Evolutionary conservation across 1,140 invertebrate genomes (phyloP), one percentile per base, ranked within the genome.

Genomic region (Arion vulgaris): DNA sequence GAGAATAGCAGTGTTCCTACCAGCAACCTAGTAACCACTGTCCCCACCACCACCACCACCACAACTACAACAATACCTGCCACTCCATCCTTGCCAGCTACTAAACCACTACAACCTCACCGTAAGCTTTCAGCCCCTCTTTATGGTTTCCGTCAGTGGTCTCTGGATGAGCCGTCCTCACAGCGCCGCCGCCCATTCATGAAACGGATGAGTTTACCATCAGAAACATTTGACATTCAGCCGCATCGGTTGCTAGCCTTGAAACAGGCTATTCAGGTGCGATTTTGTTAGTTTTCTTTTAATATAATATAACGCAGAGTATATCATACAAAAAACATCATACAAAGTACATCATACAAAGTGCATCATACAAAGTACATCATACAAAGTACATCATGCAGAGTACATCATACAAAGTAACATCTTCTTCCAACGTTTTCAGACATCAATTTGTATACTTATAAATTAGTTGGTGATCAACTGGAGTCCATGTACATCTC

Each of bases 141-240:
- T 32, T 82, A 85, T 45, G 68, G 83, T 15, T 75, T 75, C n/a
- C 84, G 86, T 15, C 87, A 88, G 83, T 88, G 87, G 88, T 84
- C 88, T 79, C 77, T 92, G 32, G 87, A 89, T 36, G 87, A 88
- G 68, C 85, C 71, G 32, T 68, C 82, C n/a, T 57, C 78, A n/a
- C 81, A 85, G 32, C 80, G 88, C 15, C 86, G 88, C 17, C 78
- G 88, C 39, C 92, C 93, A 26, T 90, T 94, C 2, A 93, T 94
- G 36, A 95, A 95, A 91, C 92, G 95, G 32, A 95, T 95, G 87
- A 95, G 95, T 91, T 92, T 95, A 73, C 95, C 95, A 38, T 90
- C 90, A 34, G 90, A 90, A 79, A 88, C 87, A 28, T 90, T 89
- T 76, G 90, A 92, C 81, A 86, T 91, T 39, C 89, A 89, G 78